Base-by-base conservation (phyloP, 2,888 invertebrate genomes). In the Maniola hyperantus region DNA sequence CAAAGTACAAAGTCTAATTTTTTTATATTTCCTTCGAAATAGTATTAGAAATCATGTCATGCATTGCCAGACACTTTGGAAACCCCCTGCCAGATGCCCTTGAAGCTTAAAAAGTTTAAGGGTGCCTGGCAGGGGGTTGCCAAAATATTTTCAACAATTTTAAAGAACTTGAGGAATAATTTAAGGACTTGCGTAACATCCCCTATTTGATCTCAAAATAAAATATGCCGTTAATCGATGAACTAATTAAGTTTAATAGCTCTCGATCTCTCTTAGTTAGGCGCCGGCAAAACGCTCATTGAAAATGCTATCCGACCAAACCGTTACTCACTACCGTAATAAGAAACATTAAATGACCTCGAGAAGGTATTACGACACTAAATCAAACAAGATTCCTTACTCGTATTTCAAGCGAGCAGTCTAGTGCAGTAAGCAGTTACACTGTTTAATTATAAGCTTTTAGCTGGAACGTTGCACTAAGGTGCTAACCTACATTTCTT, bases 401-500 rank as follows among this genome's bases (percentile, higher is more conserved):
- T 55, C 51, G 50, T 65, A 65, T 65, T 70, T 63, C n/a, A n/a
- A n/a, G n/a, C n/a, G n/a, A n/a, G n/a, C n/a, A n/a, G n/a, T n/a
- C 62, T 53, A 53, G 55, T 46, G 58, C 34, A 42, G 51, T 44
- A 18, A 34, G 50, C 50, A 67, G 57, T 66, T 70, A 60, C 60
- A 64, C 46, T 58, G 42, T 58, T 64, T 54, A 60, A 67, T 68
- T 71, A 69, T 58, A 65, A 66, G 48, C 64, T 66, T 69, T 66
- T 64, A 55, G 60, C 61, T 44, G 46, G 44, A 63, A 61, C 48
- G 61, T 61, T 58, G 68, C 64, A 58, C 46, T 64, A 42, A 68
- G 70, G 66, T 72, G 69, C 72, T 80, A 79, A 79, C 83, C 82
- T 78, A 84, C 79, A 79, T 83, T 77, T 72, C 73, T 81, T 83